Percentiles rank a stretch among this genome's conserved stretches.
These are phyloP conservation scores for Tinamus major DNA, from an alignment of 2,797 vertebrate genomes.

Conservation along the genomic window DNA sequence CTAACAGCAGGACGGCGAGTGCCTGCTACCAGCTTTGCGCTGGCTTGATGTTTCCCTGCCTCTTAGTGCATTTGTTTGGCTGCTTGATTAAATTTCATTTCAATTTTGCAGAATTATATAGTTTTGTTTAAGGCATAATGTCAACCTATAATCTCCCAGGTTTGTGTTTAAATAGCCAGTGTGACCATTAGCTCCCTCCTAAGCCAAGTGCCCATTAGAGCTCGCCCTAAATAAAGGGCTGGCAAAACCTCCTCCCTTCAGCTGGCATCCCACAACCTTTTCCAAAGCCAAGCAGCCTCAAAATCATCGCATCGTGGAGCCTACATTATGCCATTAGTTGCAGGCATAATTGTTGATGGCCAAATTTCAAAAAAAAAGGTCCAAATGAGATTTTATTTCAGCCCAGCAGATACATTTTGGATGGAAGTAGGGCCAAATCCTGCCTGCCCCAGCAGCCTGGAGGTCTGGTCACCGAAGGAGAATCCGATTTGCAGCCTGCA, in stretches of 20 bases:
- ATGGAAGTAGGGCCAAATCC: constrained; percentile 18
- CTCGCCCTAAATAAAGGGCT: constrained; percentile 33
- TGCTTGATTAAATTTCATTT: neutral
- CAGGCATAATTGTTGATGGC: constrained; percentile 11
- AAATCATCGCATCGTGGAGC: neutral
- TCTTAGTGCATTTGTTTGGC: neutral
- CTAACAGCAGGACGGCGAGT: neutral
- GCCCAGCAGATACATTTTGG: constrained; percentile 42
- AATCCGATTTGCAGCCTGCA: constrained; percentile 52
- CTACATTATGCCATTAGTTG: constrained; percentile 32
- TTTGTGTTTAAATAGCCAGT: neutral
- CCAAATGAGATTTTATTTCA: constrained; percentile 65
- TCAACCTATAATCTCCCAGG: neutral
- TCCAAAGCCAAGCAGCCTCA: constrained; percentile 19
- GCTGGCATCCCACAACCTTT: neutral
- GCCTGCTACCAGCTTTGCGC: neutral
- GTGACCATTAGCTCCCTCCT: neutral
- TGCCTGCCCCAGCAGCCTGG: neutral
- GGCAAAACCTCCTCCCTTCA: neutral
- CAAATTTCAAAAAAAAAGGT: constrained; percentile 41
- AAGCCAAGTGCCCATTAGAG: constrained; percentile 32
- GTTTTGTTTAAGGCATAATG: neutral
- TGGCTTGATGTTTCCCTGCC: neutral
- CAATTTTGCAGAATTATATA: neutral
- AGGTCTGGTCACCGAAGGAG: neutral